phyloP scores from a whole-genome alignment of 2,888 invertebrate species.

The Amphipyra tragopoginis region DNA sequence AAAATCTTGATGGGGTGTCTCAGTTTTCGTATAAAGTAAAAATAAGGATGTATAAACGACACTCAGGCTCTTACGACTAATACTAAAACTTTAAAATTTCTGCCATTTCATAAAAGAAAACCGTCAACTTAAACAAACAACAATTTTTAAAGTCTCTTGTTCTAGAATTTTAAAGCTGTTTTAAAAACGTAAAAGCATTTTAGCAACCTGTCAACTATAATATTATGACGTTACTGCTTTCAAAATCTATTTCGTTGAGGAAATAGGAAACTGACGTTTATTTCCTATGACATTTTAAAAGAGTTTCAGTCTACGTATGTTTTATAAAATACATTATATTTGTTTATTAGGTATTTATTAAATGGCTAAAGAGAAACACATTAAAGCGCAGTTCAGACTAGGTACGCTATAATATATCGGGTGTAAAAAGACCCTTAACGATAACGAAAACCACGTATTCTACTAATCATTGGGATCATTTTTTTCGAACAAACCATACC shows the following conservation, averaged over 20 bases:
- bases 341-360: no score
- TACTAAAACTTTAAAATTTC: constrained; percentile 2
- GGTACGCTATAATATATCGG: no score
- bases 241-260: constrained; percentile 22
- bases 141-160: constrained; percentile 3
- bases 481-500: no score
- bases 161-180: constrained; percentile 1
- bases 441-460: no score
- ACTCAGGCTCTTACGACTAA: constrained; percentile 5
- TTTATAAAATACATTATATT: no score
- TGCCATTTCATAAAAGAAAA: constrained; percentile 14
- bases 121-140: constrained; percentile 6
- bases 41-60: no score
- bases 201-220: constrained; percentile 28
- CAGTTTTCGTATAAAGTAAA: no score
- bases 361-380: neutral
- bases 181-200: constrained; percentile 15
- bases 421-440: no score
- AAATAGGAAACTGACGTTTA: constrained; percentile 26
- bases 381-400: no score
- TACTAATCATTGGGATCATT: no score
- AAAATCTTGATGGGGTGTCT: no score
- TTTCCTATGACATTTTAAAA: constrained; percentile 49
- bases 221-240: constrained; percentile 3
- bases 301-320: constrained; percentile 15